These are phyloP conservation scores for Eupithecia abbreviata DNA, from an alignment of 2,888 invertebrate species.

Conservation along the genomic window DNA sequence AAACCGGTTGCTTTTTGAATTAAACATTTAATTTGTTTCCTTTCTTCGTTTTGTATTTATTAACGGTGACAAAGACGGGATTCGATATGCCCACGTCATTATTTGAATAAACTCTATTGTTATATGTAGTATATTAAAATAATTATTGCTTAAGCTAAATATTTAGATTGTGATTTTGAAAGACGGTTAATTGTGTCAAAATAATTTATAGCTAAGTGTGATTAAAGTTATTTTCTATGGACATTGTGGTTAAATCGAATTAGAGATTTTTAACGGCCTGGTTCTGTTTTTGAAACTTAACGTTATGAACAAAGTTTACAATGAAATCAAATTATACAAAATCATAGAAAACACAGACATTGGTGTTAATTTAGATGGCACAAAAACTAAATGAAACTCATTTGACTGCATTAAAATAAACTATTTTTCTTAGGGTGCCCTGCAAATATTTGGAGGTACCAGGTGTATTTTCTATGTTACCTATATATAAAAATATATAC, in stretches of 20 bases:
- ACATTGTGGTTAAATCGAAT: constrained; percentile 7
- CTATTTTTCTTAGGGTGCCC: too few relatives aligned
- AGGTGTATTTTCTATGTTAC: too few relatives aligned
- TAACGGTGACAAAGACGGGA: constrained; percentile 58
- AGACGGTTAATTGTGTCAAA: constrained; percentile 18
- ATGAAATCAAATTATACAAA: not conserved
- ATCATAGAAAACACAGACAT: not conserved
- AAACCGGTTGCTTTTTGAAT: constrained; percentile 77
- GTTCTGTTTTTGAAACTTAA: not conserved
- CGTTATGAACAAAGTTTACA: not conserved
- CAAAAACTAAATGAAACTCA: not conserved
- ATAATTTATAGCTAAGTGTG: constrained; percentile 27
- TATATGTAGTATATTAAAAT: constrained; percentile 26
- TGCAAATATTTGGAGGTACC: too few relatives aligned
- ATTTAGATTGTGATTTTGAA: constrained; percentile 27
- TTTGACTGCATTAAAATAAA: not conserved
- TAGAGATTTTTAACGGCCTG: not conserved
- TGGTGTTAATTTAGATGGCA: not conserved
- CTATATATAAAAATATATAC: too few relatives aligned
- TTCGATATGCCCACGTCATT: constrained; percentile 73
- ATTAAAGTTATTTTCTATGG: constrained; percentile 10
- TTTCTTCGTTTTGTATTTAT: constrained; percentile 69
- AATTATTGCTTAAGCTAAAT: constrained; percentile 53
- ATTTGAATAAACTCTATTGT: constrained; percentile 41
- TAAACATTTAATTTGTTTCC: constrained; percentile 81